A percentile compares a stretch with the other conserved stretches of the same genome.
These are phyloP conservation scores for Dipodomys spectabilis DNA, from an alignment of 2,113 vertebrate species.

Conservation along the genomic window DNA sequence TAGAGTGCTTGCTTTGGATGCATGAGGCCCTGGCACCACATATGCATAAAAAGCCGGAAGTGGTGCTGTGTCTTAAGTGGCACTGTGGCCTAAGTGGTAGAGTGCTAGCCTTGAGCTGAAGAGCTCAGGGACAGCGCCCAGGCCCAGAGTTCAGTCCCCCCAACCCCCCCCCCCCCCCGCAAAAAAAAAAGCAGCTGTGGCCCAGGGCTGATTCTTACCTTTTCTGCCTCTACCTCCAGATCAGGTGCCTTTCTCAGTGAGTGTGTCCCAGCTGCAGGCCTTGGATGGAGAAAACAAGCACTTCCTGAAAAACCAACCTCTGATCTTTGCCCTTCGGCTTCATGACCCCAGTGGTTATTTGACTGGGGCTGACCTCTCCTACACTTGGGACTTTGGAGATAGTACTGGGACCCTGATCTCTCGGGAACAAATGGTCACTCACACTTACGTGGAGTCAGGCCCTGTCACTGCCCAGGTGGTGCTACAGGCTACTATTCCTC, in stretches of 20 bases:
- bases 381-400: conserved; percentile 97
- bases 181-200: too few relatives aligned
- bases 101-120: too few relatives aligned
- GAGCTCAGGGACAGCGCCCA: too few relatives aligned
- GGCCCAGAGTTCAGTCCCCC: too few relatives aligned
- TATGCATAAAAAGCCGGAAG: too few relatives aligned
- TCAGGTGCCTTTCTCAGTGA: conserved; percentile 93
- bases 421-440: conserved; percentile 89
- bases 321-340: conserved; percentile 90
- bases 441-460: conserved; percentile 91
- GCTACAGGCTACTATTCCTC: conserved; percentile 93
- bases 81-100: too few relatives aligned
- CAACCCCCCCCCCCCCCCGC: too few relatives aligned
- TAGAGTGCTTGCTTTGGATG: too few relatives aligned
- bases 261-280: conserved; percentile 89
- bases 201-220: background rate
- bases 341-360: conserved; percentile 96
- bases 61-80: too few relatives aligned
- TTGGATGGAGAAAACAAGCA: conserved; percentile 85
- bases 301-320: conserved; percentile 93
- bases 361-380: conserved; percentile 90
- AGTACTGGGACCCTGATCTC: conserved; percentile 93
- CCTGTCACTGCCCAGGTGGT: conserved; percentile 90
- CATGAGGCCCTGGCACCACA: too few relatives aligned
- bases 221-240: conserved; percentile 84